Percentiles rank a stretch among this genome's conserved stretches.
Conservation (phyloP, 1,140 invertebrate genomes). For the Drosophila santomea region DNA sequence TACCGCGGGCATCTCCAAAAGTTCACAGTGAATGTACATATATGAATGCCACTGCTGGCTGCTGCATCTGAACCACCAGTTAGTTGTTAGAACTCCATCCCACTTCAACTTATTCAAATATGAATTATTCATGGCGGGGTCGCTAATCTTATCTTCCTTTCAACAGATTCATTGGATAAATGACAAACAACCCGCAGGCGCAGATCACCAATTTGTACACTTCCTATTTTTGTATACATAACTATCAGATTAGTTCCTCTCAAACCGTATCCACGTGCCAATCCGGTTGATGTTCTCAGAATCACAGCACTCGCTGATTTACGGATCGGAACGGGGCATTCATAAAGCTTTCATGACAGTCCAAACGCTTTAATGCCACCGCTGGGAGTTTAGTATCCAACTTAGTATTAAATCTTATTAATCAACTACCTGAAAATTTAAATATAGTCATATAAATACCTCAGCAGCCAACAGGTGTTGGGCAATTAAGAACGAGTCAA, state of each 20-base stretch:
- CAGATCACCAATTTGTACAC: slow-evolving; percentile 14
- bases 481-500: slow-evolving; percentile 34
- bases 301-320: slow-evolving; percentile 30
- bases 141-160: slow-evolving; percentile 27
- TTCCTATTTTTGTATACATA: slow-evolving; percentile 12
- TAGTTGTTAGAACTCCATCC: slow-evolving; percentile 13
- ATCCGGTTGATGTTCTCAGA: slow-evolving; percentile 28
- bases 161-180: slow-evolving; percentile 28
- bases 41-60: background rate
- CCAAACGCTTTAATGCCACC: slow-evolving; percentile 43
- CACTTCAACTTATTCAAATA: slow-evolving; percentile 9
- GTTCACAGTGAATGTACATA: slow-evolving; percentile 4
- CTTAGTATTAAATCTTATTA: slow-evolving; percentile 46
- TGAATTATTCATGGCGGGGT: slow-evolving; percentile 35
- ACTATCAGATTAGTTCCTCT: slow-evolving; percentile 34
- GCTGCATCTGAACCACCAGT: background rate
- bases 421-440: slow-evolving; percentile 31
- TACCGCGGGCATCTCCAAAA: slow-evolving; percentile 6
- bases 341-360: slow-evolving; percentile 41
- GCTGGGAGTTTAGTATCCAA: slow-evolving; percentile 36
- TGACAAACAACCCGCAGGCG: slow-evolving; percentile 12
- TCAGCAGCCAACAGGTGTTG: slow-evolving; percentile 20
- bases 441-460: slow-evolving; percentile 5
- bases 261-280: slow-evolving; percentile 35
- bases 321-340: slow-evolving; percentile 47